Conservation (phyloP, 1,140 invertebrate genomes). For the Drosophila prosaltans region DNA sequence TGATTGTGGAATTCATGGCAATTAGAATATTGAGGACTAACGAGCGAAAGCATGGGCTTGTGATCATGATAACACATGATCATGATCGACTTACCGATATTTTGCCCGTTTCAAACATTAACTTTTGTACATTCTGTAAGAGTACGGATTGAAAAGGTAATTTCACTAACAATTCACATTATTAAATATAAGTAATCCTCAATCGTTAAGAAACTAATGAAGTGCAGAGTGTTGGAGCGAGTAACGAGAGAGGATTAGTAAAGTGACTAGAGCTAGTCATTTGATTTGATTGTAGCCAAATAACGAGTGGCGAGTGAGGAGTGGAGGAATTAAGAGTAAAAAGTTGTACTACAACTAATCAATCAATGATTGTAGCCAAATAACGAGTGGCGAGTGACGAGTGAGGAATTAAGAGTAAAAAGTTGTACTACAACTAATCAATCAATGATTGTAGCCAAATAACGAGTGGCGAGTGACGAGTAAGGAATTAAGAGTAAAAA, state of each 20-base stretch:
- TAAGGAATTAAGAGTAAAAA: no score
- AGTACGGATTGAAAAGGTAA: conserved; percentile 39
- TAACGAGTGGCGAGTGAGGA: neutral
- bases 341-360: no score
- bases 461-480: no score
- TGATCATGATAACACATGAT: conserved; percentile 23
- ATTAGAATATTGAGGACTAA: conserved; percentile 2
- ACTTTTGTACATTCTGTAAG: conserved; percentile 83
- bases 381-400: no score
- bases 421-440: no score
- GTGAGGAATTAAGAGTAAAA: no score
- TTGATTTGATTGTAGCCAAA: neutral
- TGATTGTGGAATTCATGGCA: neutral
- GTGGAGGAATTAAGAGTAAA: no score
- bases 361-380: no score
- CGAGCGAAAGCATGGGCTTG: conserved; percentile 6
- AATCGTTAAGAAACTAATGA: conserved; percentile 39
- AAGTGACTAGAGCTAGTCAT: neutral
- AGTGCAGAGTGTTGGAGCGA: conserved; percentile 46
- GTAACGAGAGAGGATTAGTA: conserved; percentile 8
- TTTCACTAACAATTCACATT: conserved; percentile 39
- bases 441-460: no score
- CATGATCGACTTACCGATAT: conserved; percentile 79
- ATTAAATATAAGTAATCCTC: conserved; percentile 61
- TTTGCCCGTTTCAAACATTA: conserved; percentile 82